Base-by-base conservation (phyloP, 92 coral and sea anemone species). In the Paragorgia papillata region DNA sequence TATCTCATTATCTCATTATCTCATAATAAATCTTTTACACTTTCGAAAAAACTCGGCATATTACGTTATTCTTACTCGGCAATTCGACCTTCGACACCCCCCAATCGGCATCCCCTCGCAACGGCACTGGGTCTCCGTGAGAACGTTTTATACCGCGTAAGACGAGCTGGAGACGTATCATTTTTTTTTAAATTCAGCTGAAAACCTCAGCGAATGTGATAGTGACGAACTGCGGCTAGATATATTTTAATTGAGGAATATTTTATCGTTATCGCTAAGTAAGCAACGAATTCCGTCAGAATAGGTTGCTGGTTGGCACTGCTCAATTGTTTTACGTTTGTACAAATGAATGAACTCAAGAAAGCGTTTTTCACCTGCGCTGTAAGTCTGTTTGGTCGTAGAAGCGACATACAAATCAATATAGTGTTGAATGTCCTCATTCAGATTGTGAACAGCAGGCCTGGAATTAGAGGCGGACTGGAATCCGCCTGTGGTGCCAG, bases 401-500 rank as follows among this genome's bases (percentile, higher is more conserved):
- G 59, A 48, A 22, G 88, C 88, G 9, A 80, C 28, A 0, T 83
- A 85, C 7, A 83, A 74, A 30, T 34, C 60, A 1, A 84, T 40
- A 40, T 80, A 88, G 20, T 48, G 81, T 29, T n/a, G n/a, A n/a
- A n/a, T n/a, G n/a, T n/a, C n/a, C n/a, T n/a, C n/a, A n/a, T n/a
- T n/a, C n/a, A n/a, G n/a, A n/a, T n/a, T n/a, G n/a, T 56, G 64
- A 30, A 79, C 74, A 50, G 79, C 91, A 0, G 34, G 59, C 3
- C 18, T 70, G 32, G 64, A 64, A 83, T 82, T 75, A 20, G 43
- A 68, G 68, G 46, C 65, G 69, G 79, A 6, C 25, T 59, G 20
- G 21, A 81, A 55, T 79, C 75, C 18, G 82, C 85, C 43, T 79
- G 70, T 0, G 85, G 90, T 44, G 80, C 87, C 70, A 86, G 80